These are phyloP conservation scores for Australoheros facetus DNA, from an alignment of 2,797 vertebrate genomes.

Conservation along the genomic window DNA sequence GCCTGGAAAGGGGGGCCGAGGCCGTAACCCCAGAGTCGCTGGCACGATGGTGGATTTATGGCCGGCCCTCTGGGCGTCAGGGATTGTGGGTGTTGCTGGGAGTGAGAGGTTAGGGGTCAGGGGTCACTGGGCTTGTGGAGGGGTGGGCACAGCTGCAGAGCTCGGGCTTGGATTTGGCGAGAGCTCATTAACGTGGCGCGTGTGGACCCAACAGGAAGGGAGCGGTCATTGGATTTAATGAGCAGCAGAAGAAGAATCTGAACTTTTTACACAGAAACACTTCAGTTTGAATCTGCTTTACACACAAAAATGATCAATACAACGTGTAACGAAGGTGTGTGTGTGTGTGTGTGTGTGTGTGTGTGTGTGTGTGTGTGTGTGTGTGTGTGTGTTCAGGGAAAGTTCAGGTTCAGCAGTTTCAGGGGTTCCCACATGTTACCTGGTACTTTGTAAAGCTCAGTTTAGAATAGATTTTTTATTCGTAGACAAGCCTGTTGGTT, in stretches of 20 bases:
- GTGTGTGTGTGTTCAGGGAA: not conserved
- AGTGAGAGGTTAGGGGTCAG: constrained; percentile 64
- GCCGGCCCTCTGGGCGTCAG: constrained; percentile 61
- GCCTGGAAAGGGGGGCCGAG: not conserved
- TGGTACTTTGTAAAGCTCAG: not conserved
- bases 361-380: too few relatives aligned
- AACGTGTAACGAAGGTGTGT: not conserved
- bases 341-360: too few relatives aligned
- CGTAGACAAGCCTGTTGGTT: not conserved
- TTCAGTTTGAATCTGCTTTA: not conserved
- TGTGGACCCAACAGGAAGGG: constrained; percentile 72
- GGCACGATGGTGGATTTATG: constrained; percentile 78
- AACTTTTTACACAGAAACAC: not conserved
- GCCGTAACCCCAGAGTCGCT: constrained; percentile 60
- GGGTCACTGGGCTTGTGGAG: constrained; percentile 43
- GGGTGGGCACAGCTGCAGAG: constrained; percentile 65
- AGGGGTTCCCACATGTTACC: not conserved
- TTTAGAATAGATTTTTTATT: not conserved
- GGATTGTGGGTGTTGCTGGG: constrained; percentile 57
- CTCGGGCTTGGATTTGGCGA: constrained; percentile 55
- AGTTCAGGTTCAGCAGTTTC: not conserved
- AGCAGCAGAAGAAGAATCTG: constrained; percentile 42
- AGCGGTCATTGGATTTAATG: constrained; percentile 65
- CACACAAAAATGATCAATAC: not conserved
- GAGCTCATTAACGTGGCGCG: constrained; percentile 68